phyloP scores from a whole-genome alignment of 2,113 vertebrate species.

The Kryptolebias marmoratus region DNA sequence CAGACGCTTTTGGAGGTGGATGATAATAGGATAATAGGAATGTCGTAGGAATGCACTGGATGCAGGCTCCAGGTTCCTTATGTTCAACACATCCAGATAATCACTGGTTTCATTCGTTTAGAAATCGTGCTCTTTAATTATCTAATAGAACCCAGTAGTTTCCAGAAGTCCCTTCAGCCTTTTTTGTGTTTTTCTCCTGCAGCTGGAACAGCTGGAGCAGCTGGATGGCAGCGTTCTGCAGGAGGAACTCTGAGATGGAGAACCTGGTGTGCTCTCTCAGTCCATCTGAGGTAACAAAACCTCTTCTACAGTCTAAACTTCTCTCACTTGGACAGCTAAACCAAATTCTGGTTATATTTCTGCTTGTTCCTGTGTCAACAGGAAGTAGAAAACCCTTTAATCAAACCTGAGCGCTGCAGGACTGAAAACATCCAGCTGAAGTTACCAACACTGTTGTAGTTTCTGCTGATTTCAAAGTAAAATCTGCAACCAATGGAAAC shows the following conservation, averaged over 20 bases:
- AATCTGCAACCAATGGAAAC: too few species aligned
- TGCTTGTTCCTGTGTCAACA: not conserved
- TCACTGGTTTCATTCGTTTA: too few species aligned
- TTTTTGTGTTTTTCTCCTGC: not conserved
- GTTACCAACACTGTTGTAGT: not conserved
- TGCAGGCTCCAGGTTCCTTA: too few species aligned
- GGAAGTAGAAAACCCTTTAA: not conserved
- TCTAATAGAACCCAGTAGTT: not conserved
- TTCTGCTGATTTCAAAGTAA: not conserved
- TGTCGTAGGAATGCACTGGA: too few species aligned
- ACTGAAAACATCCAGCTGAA: not conserved
- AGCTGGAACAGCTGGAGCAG: not conserved
- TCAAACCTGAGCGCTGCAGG: not conserved
- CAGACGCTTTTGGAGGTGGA: too few species aligned
- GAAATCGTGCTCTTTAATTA: too few species aligned
- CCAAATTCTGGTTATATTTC: too few species aligned
- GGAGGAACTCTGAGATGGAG: not conserved
- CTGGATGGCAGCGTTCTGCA: conserved; percentile 1
- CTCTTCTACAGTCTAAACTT: too few species aligned
- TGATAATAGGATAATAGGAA: too few species aligned
- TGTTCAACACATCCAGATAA: too few species aligned
- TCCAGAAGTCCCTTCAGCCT: too few species aligned
- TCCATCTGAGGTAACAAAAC: not conserved
- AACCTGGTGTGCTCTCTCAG: not conserved
- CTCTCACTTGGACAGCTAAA: too few species aligned